Evolutionary conservation across 2,888 invertebrate species (phyloP).

Genomic region (Athetis lepigone): DNA sequence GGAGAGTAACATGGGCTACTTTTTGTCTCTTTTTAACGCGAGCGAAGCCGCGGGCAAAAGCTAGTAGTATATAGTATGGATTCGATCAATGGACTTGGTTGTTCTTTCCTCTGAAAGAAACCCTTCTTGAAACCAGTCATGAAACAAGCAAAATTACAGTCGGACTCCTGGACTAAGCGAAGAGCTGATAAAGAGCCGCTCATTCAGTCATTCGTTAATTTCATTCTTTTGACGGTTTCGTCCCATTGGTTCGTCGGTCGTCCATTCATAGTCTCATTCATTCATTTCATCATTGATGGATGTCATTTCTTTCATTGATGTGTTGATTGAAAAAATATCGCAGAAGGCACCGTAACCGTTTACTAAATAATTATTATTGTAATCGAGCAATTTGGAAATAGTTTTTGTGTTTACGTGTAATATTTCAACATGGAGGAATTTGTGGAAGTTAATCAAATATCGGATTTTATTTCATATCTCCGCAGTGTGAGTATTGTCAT

Average conservation of each 20-base stretch:
- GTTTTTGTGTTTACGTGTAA: constrained; percentile 52
- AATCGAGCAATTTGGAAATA: constrained; percentile 35
- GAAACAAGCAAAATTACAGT: too few species aligned
- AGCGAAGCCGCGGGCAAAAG: too few species aligned
- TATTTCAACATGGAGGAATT: constrained; percentile 89
- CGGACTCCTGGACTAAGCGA: too few species aligned
- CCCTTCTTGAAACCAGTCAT: too few species aligned
- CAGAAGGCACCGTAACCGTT: background rate
- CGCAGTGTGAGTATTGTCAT: constrained; percentile 92
- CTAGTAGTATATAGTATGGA: too few species aligned
- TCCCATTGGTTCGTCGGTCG: background rate
- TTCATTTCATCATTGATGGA: background rate
- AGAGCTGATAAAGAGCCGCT: too few species aligned
- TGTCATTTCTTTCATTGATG: constrained; percentile 20
- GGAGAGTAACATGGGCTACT: too few species aligned
- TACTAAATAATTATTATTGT: constrained; percentile 4
- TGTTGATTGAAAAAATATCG: constrained; percentile 42
- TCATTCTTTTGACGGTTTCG: too few species aligned
- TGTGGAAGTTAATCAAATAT: constrained; percentile 93
- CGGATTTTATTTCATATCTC: constrained; percentile 94
- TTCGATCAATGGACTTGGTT: too few species aligned
- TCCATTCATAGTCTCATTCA: constrained; percentile 39
- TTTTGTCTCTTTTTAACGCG: too few species aligned
- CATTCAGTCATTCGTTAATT: background rate
- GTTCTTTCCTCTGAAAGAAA: too few species aligned